Conservation (phyloP, 2,797 vertebrate species). For the Dendrocincla tyrannina region DNA sequence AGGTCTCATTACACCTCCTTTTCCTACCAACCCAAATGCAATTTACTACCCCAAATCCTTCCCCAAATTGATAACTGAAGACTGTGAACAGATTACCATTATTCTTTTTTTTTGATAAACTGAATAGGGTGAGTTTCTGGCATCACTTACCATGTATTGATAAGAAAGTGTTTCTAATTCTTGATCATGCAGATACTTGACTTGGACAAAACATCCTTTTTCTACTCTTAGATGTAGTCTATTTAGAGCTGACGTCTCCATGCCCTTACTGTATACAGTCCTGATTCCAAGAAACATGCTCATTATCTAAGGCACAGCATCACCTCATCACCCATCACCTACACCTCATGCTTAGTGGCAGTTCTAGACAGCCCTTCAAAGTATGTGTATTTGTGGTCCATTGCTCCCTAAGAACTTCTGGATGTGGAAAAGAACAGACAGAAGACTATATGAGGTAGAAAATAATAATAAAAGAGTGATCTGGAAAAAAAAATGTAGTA, state of each 20-base stretch:
- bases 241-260: neutral
- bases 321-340: neutral
- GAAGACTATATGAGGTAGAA: neutral
- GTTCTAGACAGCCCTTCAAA: neutral
- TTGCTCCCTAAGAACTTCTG: neutral
- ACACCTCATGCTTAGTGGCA: fast-evolving
- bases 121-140: neutral
- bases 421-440: neutral
- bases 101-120: neutral
- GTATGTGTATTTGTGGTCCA: neutral
- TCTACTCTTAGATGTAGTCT: neutral
- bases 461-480: neutral
- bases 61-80: neutral
- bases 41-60: neutral
- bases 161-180: neutral
- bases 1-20: neutral
- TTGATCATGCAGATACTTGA: neutral
- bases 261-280: neutral
- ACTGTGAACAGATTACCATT: neutral
- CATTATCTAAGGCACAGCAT: neutral
- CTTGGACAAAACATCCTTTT: neutral
- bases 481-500: neutral
- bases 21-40: neutral
- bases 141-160: neutral
- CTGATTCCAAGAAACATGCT: neutral